phyloP scores from a whole-genome alignment of 1,140 invertebrate species.

The Drosophila ercepeae region DNA sequence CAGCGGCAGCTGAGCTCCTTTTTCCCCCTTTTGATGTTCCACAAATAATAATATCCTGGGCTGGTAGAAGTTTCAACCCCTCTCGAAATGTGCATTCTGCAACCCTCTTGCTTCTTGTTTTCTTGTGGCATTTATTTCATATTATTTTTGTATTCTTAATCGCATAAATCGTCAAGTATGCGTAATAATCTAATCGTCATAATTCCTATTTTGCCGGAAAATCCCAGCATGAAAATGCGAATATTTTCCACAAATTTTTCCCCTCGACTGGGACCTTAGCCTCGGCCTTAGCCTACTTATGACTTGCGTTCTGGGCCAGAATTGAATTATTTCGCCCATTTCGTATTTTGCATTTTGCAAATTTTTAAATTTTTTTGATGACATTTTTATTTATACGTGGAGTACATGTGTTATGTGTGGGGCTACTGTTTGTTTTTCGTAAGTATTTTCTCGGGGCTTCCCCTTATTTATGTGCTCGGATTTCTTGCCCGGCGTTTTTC shows the following conservation, averaged over 20 bases:
- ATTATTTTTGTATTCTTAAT: conserved; percentile 51
- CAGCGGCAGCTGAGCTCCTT: no score
- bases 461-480: conserved; percentile 47
- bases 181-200: conserved; percentile 80
- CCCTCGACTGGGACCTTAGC: not conserved
- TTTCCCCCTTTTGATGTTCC: conserved; percentile 13
- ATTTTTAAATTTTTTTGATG: conserved; percentile 79
- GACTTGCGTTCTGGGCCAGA: conserved; percentile 37
- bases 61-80: conserved; percentile 24
- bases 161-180: conserved; percentile 77
- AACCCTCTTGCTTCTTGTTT: conserved; percentile 16
- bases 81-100: conserved; percentile 34
- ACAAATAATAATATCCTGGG: conserved; percentile 59
- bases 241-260: conserved; percentile 11
- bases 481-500: conserved; percentile 24
- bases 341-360: conserved; percentile 56
- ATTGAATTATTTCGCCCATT: conserved; percentile 69
- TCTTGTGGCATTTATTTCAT: conserved; percentile 48
- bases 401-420: conserved; percentile 1
- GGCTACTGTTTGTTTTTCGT: conserved; percentile 2
- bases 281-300: conserved; percentile 50
- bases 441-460: conserved; percentile 8
- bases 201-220: conserved; percentile 58
- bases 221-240: conserved; percentile 57
- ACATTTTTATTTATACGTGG: conserved; percentile 65